phyloP scores from a whole-genome alignment of 2,797 vertebrate species.

The Hoplostethus atlanticus region DNA sequence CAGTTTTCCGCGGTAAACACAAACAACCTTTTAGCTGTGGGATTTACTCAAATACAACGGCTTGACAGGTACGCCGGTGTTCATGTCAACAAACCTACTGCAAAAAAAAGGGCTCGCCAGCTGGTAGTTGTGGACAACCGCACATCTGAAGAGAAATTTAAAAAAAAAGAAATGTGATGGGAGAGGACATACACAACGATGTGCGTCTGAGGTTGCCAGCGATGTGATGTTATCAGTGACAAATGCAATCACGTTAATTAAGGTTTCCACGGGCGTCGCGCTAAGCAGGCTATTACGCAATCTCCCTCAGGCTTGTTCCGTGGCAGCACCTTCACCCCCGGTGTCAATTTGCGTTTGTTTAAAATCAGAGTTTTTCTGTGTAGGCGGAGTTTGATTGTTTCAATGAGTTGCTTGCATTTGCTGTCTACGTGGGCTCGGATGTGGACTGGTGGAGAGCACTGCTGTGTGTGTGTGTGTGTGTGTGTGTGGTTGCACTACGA shows the following conservation, averaged over 20 bases:
- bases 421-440: background rate
- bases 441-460: background rate
- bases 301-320: slow-evolving; percentile 36
- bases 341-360: slow-evolving; percentile 57
- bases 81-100: slow-evolving; percentile 35
- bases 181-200: slow-evolving; percentile 13
- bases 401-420: slow-evolving; percentile 19
- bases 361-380: slow-evolving; percentile 49
- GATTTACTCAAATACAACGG: slow-evolving; percentile 42
- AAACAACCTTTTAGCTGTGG: slow-evolving; percentile 40
- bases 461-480: background rate
- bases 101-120: background rate
- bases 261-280: slow-evolving; percentile 24
- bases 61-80: slow-evolving; percentile 48
- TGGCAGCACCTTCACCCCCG: slow-evolving; percentile 35
- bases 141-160: background rate
- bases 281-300: slow-evolving; percentile 20
- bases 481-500: background rate
- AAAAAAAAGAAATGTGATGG: slow-evolving; percentile 21
- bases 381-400: slow-evolving; percentile 31
- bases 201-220: slow-evolving; percentile 37
- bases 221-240: slow-evolving; percentile 47
- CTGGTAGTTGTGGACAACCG: background rate
- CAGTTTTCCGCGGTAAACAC: slow-evolving; percentile 40
- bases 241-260: slow-evolving; percentile 66